Base-by-base conservation (phyloP, 1,140 invertebrate genomes). In the Chelonus insularis region DNA sequence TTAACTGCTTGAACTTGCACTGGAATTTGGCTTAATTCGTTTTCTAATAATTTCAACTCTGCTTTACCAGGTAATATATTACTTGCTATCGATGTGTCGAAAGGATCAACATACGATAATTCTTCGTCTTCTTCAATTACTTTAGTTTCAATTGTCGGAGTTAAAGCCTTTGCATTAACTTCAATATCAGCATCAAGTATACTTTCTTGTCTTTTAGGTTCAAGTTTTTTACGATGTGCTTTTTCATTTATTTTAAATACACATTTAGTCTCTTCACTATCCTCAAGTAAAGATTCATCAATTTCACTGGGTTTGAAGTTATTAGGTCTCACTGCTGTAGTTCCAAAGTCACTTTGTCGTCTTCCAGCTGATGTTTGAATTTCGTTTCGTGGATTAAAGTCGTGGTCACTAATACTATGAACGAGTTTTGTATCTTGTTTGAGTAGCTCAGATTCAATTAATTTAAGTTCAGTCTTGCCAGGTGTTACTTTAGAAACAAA, bases 1-100 rank as follows among this genome's bases (percentile, higher is more conserved):
- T 66, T 59, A n/a, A 71, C 59, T 1, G 71, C 62, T 21, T 32
- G 62, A 0, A 64, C n/a, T 29, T 68, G 63, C 16, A 70, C 62
- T 4, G 74, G 66, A 1, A 81, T 57, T 61, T 79, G 74, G 36
- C 86, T 83, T 29, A 92, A 78, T 71, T 92, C 90, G 57, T 84
- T 89, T 71, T 92, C 91, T 4, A 93, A 69, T 21, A 91, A 72
- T 66, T 90, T 90, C 3, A 93, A 75, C 73, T 94, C 91, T 3
- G 89, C 87, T 72, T 88, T 89, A 1, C 91, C 91, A 1, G 90
- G 91, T 59, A 86, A 78, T 29, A 93, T 85, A 70, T 91, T 89
- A 50, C 79, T 83, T 0, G 89, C 89, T 64, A 89, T 88, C 1
- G 89, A 92, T 1, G 91, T 93, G 69, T 93, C 91, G 74, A 93